These are phyloP conservation scores for Mungos mungo DNA, from an alignment of 2,113 vertebrate species.

Conservation along the genomic window DNA sequence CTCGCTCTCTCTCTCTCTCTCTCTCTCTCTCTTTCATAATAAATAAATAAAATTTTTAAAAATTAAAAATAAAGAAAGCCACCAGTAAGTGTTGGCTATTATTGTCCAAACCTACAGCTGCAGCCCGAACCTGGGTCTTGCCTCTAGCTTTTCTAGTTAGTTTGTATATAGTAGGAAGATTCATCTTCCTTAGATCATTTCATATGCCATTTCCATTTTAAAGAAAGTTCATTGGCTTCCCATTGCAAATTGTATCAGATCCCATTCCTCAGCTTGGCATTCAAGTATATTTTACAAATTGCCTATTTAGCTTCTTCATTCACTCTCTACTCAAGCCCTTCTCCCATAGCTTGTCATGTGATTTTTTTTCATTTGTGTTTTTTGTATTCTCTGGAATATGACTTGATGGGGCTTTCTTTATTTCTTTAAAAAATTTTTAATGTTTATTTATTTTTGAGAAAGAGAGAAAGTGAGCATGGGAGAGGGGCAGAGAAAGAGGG, in stretches of 20 bases:
- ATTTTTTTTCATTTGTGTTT: neutral
- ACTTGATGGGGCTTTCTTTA: neutral
- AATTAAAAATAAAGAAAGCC: neutral
- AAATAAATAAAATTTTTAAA: no score
- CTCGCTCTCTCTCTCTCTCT: no score
- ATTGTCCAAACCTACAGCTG: neutral
- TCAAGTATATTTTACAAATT: neutral
- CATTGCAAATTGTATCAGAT: neutral
- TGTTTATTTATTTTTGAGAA: no score
- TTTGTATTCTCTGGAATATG: slow-evolving; percentile 20
- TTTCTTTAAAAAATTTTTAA: neutral
- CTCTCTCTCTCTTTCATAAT: no score
- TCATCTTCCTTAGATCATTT: neutral
- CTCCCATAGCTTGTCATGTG: neutral
- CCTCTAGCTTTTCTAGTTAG: neutral
- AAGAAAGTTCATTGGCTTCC: neutral
- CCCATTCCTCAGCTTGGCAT: neutral
- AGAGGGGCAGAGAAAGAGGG: no score
- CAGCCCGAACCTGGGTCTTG: neutral
- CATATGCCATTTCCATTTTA: neutral
- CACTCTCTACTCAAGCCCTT: neutral
- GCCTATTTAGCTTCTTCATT: neutral
- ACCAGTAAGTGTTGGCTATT: neutral
- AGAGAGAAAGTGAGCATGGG: no score
- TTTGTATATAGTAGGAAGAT: neutral